Conservation (phyloP, 2,797 vertebrate species). For the Lutjanus argentimaculatus region DNA sequence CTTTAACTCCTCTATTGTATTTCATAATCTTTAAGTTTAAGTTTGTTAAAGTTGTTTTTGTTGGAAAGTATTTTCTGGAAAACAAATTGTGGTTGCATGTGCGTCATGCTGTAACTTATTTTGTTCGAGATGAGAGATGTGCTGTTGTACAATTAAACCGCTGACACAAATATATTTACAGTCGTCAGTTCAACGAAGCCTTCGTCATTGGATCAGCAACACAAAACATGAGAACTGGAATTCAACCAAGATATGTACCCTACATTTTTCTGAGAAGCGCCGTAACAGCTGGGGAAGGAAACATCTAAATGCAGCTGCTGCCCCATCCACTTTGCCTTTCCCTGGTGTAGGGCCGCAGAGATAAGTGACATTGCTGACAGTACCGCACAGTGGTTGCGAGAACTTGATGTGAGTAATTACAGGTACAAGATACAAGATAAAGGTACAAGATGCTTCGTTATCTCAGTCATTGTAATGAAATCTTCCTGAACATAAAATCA, state of each 20-base stretch:
- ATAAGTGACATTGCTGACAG: constrained; percentile 2
- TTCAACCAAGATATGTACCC: not conserved
- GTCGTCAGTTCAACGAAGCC: no score
- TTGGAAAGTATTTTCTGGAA: no score
- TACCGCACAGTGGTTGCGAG: not conserved
- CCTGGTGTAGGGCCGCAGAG: not conserved
- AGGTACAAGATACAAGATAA: not conserved
- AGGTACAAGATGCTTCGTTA: not conserved
- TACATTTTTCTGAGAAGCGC: not conserved
- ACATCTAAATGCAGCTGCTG: constrained; percentile 4
- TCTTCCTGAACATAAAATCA: constrained; percentile 1
- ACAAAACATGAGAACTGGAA: not conserved
- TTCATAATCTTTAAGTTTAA: no score
- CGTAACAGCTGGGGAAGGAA: constrained; percentile 2
- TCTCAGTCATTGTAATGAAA: constrained; percentile 1
- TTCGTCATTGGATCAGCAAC: no score
- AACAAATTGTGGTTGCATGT: no score
- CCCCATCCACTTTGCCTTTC: not conserved
- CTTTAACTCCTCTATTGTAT: no score
- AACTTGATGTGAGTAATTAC: not conserved
- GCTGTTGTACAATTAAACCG: no score
- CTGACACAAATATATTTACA: no score
- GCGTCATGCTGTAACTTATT: no score
- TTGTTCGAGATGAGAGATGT: no score
- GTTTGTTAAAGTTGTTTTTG: no score